Evolutionary conservation across 2,113 vertebrate species (phyloP), one percentile per base, ranked within the genome.

Genomic region (Dipodomys stephensi): DNA sequence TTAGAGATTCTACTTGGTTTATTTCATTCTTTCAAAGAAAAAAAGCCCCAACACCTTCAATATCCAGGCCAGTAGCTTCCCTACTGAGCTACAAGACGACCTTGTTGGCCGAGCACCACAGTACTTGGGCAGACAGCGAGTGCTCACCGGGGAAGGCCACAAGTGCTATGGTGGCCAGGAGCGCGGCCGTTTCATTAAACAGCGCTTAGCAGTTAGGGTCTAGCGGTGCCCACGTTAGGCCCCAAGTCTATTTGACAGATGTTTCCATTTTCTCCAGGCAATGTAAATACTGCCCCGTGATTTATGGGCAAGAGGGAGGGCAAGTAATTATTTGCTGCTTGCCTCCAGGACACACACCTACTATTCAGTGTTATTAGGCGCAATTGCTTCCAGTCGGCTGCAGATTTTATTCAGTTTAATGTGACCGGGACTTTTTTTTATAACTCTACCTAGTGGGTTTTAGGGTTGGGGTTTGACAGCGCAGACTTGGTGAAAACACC

Each of bases 291-390:
- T 97, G 97, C 94, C 92, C 96, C 91, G 0, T 97, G 96, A 98
- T 97, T 98, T 98, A 95, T 96, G 96, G 95, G 96, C 97, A 96
- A 98, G 95, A 87, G 96, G 96, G 96, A 98, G 93, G 44, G 57
- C 94, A 93, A 97, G 7, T 97, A 97, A 97, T 96, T 96, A 87
- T 96, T 97, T 97, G 95, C 95, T 97, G 96, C 87, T 96, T 98
- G 97, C 98, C 96, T 97, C 97, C 95, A 97, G 95, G 96, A 97
- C 95, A 98, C 98, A 91, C 87, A 94, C 93, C 90, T 96, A 88
- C 39, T 96, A 84, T 97, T 98, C 96, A 97, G 83, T 97, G 97
- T 98, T 97, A 97, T 98, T 98, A 94, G 97, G 95, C 80, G 79
- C 88, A 96, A 83, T 91, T 95, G 93, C 81, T 96, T 97, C 94